phyloP scores from a whole-genome alignment of 2,888 invertebrate genomes.

The Lasioglossum pauxillum region DNA sequence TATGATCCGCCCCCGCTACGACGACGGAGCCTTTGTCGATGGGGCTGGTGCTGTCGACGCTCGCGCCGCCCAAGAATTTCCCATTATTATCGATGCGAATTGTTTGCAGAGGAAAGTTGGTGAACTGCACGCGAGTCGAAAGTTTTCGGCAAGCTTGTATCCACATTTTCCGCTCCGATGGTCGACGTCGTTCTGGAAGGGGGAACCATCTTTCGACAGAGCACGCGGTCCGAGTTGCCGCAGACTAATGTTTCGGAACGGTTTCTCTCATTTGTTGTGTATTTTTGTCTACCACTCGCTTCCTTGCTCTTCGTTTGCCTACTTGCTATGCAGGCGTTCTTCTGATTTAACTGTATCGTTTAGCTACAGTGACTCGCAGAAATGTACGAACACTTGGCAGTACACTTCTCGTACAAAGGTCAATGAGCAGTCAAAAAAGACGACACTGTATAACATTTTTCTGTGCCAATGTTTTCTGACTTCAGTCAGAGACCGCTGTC shows the following conservation, averaged over 20 bases:
- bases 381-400: not conserved
- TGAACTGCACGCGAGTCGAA: not conserved
- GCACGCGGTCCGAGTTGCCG: not conserved
- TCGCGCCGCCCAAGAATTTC: conserved; percentile 9
- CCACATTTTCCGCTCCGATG: not conserved
- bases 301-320: not conserved
- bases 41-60: not conserved
- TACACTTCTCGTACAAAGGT: not conserved
- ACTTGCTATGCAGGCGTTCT: not conserved
- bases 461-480: not conserved
- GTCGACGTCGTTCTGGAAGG: not conserved
- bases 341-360: not conserved
- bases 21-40: conserved; percentile 30
- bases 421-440: not conserved
- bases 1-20: conserved; percentile 27
- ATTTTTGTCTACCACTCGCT: not conserved
- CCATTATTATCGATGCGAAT: conserved; percentile 28
- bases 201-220: not conserved
- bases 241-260: not conserved
- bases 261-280: not conserved
- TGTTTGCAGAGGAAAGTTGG: not conserved
- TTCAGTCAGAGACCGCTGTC: not conserved
- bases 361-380: not conserved
- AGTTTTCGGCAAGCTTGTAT: conserved; percentile 17
- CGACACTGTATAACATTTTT: not conserved